Evolutionary conservation across 2,888 invertebrate genomes (phyloP).

Genomic region (Morinoia aosen): DNA sequence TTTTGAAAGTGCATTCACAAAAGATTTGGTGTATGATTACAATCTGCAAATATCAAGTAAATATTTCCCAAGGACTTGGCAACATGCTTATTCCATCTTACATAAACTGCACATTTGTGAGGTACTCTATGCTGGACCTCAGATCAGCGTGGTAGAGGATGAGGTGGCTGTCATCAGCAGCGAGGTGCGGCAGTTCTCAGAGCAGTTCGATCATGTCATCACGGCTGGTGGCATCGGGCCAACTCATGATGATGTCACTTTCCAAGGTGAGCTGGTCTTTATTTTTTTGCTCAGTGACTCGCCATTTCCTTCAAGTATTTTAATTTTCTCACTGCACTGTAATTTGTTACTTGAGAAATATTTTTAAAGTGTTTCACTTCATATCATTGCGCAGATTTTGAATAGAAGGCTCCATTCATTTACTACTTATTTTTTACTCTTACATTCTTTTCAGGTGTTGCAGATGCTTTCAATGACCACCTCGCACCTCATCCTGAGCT

Average conservation of each 20-base stretch:
- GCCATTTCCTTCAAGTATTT: neutral
- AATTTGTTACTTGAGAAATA: too few species aligned
- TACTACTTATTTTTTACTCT: neutral
- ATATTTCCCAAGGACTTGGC: neutral
- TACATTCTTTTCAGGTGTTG: conserved; percentile 58
- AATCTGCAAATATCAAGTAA: neutral
- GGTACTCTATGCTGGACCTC: conserved; percentile 59
- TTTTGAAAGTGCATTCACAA: neutral
- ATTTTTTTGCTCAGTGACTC: neutral
- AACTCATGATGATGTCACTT: conserved; percentile 84
- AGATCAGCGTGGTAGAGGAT: conserved; percentile 80
- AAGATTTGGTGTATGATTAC: neutral
- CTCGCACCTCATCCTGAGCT: conserved; percentile 63
- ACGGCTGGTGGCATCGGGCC: conserved; percentile 85
- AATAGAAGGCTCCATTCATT: neutral
- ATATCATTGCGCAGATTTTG: too few species aligned
- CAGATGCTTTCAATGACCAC: conserved; percentile 65
- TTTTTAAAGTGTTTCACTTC: too few species aligned
- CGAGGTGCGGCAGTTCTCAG: conserved; percentile 78
- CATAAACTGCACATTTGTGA: conserved; percentile 9
- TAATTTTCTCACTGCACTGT: neutral
- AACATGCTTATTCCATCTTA: neutral
- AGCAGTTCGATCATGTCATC: conserved; percentile 78
- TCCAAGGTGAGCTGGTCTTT: conserved; percentile 74
- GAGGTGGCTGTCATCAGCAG: conserved; percentile 77